A percentile compares a stretch with the other conserved stretches of the same genome.
Evolutionary conservation across 1,140 invertebrate species (phyloP).

Genomic region (Dufourea novaeangliae): DNA sequence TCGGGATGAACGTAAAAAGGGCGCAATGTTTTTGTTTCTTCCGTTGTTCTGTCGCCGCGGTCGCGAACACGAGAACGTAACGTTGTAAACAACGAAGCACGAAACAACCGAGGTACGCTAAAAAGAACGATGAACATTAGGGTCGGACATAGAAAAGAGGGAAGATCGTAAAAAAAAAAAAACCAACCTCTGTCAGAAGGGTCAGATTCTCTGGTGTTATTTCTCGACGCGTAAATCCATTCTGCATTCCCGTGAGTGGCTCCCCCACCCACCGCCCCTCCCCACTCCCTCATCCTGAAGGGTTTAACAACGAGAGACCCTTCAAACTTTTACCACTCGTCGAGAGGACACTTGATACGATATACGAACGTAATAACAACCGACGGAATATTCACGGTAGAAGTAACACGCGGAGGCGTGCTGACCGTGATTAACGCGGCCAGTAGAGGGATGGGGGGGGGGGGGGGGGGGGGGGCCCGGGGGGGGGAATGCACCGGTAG

Average conservation of each 20-base stretch:
- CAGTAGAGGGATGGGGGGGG: too few species aligned
- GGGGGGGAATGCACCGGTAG: conserved; percentile 31
- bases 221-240: too few species aligned
- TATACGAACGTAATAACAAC: conserved; percentile 32
- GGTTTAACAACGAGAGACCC: neutral
- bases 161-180: neutral
- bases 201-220: too few species aligned
- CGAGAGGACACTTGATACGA: conserved; percentile 9
- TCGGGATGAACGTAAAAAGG: too few species aligned
- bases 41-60: too few species aligned
- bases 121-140: neutral
- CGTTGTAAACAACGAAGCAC: too few species aligned
- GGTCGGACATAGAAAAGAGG: too few species aligned
- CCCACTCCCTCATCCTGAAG: neutral
- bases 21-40: too few species aligned
- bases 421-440: conserved; percentile 37
- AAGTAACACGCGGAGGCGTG: conserved; percentile 16
- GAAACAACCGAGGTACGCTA: too few species aligned
- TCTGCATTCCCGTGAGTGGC: too few species aligned
- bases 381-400: conserved; percentile 32
- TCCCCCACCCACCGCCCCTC: too few species aligned
- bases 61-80: neutral
- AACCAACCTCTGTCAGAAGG: too few species aligned
- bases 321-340: conserved; percentile 4
- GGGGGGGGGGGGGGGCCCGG: neutral